These are phyloP conservation scores for Drosophila lacteicornis DNA, from an alignment of 1,140 invertebrate genomes.

Conservation along the genomic window DNA sequence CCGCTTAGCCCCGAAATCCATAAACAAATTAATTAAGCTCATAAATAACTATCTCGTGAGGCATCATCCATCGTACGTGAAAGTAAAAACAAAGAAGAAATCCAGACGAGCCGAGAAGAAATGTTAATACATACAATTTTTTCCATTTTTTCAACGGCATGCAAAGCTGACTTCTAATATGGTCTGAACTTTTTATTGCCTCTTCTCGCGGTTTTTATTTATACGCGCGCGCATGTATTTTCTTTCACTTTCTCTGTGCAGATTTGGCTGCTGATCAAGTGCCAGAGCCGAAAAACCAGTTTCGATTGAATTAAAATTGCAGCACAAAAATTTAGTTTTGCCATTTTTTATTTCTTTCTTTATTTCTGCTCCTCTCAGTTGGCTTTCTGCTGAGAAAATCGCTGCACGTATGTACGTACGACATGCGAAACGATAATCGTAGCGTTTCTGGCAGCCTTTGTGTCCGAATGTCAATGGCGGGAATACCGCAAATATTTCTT, in stretches of 20 bases:
- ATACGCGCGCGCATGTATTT: conserved; percentile 54
- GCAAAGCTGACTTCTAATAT: conserved; percentile 80
- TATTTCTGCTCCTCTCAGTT: conserved; percentile 14
- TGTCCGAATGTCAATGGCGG: conserved; percentile 35
- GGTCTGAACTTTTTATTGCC: conserved; percentile 80
- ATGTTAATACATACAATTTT: conserved; percentile 47
- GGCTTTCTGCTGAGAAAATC: conserved; percentile 55
- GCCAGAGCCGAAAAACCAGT: conserved; percentile 70
- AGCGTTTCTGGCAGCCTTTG: conserved; percentile 40
- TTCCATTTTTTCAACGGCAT: conserved; percentile 56
- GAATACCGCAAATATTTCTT: conserved; percentile 49
- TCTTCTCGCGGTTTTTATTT: conserved; percentile 58
- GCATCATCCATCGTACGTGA: conserved; percentile 60
- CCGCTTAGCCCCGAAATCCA: conserved; percentile 57
- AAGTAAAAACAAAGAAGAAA: conserved; percentile 79
- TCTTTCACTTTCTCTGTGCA: conserved; percentile 82
- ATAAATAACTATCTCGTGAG: conserved; percentile 64
- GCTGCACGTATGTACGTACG: conserved; percentile 58
- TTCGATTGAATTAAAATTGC: conserved; percentile 78
- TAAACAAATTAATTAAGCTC: conserved; percentile 75
- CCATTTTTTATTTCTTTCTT: conserved; percentile 40
- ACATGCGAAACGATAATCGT: conserved; percentile 59
- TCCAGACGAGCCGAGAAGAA: conserved; percentile 57
- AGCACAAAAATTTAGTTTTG: conserved; percentile 69
- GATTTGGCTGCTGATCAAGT: conserved; percentile 77